Evolutionary conservation across 2,113 vertebrate genomes (phyloP), one percentile per base, ranked within the genome.

Genomic region (Noctilio leporinus): DNA sequence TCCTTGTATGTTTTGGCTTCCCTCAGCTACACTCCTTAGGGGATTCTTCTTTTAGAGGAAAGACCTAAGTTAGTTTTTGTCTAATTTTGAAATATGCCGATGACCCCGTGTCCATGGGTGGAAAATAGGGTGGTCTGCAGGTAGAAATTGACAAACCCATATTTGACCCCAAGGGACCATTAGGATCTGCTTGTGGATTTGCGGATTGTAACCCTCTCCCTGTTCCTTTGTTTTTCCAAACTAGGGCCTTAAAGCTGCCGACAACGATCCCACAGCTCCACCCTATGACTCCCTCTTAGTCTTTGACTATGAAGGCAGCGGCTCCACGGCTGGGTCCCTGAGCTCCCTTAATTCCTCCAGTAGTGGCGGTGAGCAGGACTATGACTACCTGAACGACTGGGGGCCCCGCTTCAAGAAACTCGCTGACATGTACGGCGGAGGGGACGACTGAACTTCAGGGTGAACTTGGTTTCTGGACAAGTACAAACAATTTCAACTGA

Each of bases 351-450:
- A 99, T 98, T 99, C 99, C 72, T 99, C 99, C 85, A 99, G 99
- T 99, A 99, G 99, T 95, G 99, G 99, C 67, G 99, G 99, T 2
- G 99, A 99, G 98, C 99, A 99, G 98, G 99, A 99, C 99, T 99
- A 99, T 98, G 99, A 99, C 98, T 99, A 99, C 98, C 99, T 99
- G 98, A 99, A 99, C 97, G 99, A 99, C 98, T 99, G 99, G 99
- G 99, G 99, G 73, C 99, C 99, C 17, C 99, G 99, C 92, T 99
- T 99, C 97, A 99, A 99, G 98, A 99, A 99, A 98, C 99, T 99
- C 69, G 99, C 99, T 24, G 99, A 99, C 98, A 99, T 99, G 99
- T 99, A 99, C 1, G 99, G 99, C 5, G 99, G 99, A 92, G 99
- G 99, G 45, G 99, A 99, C 81, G 99, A 99, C 98, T 99, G 98